Evolutionary conservation across 2,113 vertebrate species (phyloP).

Genomic region (Lanius collurio): DNA sequence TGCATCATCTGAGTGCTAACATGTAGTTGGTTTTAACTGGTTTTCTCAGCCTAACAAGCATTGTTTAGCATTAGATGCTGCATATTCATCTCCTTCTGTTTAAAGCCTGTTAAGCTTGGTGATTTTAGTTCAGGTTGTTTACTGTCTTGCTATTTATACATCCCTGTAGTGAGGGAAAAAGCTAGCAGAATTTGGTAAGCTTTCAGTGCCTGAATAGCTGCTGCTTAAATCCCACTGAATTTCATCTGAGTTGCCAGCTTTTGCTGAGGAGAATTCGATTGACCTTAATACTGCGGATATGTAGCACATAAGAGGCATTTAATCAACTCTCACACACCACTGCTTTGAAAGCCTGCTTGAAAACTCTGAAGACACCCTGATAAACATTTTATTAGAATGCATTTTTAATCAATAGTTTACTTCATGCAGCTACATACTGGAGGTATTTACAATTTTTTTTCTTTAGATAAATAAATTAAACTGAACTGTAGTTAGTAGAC

Average conservation of each 20-base stretch:
- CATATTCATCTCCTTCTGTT: not conserved
- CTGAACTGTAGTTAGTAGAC: not conserved
- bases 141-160: not conserved
- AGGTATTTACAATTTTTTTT: not conserved
- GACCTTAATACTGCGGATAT: not conserved
- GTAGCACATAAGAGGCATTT: not conserved
- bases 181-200: not conserved
- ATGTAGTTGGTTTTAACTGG: not conserved
- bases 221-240: conserved; percentile 13
- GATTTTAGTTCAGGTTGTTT: conserved; percentile 8
- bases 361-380: not conserved
- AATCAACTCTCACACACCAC: conserved; percentile 2
- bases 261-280: conserved; percentile 6
- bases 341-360: not conserved
- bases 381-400: conserved; percentile 3
- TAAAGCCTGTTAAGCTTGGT: not conserved
- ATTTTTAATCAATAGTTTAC: not conserved
- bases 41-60: not conserved
- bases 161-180: not conserved
- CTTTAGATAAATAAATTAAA: not conserved
- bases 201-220: not conserved
- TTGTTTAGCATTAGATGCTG: not conserved
- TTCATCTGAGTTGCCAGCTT: conserved; percentile 28
- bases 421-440: not conserved
- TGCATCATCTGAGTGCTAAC: not conserved